Conservation (phyloP, 1,140 invertebrate species). For the Armadillidium nasatum region DNA sequence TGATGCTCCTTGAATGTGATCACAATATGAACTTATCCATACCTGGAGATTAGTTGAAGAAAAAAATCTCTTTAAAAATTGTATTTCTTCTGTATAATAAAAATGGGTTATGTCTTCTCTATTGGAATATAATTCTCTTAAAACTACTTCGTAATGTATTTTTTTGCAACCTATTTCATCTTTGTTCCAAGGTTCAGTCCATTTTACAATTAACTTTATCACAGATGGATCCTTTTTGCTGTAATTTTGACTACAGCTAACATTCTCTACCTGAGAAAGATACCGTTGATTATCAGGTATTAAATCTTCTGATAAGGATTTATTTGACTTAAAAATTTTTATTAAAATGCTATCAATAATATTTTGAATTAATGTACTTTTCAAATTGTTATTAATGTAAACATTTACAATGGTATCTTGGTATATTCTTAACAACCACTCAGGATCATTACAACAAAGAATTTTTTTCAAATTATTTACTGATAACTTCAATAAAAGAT, state of each 20-base stretch:
- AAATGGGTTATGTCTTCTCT: background rate
- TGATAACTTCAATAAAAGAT: background rate
- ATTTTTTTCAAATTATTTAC: background rate
- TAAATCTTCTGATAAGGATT: background rate
- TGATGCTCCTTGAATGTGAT: background rate
- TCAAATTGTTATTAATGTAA: background rate
- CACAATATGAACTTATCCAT: background rate
- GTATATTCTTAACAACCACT: background rate
- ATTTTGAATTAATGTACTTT: background rate
- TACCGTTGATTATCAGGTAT: background rate
- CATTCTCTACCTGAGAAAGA: conserved; percentile 4
- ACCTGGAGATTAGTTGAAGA: background rate
- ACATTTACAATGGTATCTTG: background rate
- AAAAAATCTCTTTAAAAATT: background rate
- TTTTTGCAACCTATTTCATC: background rate
- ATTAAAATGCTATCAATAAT: conserved; percentile 1
- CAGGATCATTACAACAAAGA: background rate
- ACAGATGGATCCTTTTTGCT: background rate
- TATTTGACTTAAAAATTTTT: background rate
- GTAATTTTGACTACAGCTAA: background rate
- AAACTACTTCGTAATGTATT: background rate
- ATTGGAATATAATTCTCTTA: background rate
- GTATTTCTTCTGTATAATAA: background rate
- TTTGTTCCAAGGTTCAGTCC: background rate
- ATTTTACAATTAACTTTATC: background rate